phyloP scores from a whole-genome alignment of 30 jellyfish, hydroid and myxozoan species.

The Morbakka virulenta region DNA sequence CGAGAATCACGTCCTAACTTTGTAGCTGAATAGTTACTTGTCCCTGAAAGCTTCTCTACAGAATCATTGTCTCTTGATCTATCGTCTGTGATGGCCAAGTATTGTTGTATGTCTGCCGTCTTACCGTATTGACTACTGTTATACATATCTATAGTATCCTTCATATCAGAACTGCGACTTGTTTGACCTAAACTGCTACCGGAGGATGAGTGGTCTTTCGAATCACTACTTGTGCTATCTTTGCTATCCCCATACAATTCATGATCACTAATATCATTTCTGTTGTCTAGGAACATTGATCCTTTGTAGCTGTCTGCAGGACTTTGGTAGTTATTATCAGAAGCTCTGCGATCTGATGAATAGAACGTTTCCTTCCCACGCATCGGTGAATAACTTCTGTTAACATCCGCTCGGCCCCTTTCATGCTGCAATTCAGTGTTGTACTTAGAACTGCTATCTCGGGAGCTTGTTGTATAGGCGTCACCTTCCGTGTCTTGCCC shows the following conservation, averaged over 20 bases:
- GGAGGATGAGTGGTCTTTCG: background rate
- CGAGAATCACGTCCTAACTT: too few species aligned
- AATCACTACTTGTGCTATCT: background rate
- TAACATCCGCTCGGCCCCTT: background rate
- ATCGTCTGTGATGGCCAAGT: background rate
- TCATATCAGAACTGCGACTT: background rate
- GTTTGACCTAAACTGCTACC: background rate
- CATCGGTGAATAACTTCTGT: background rate
- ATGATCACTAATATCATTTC: background rate
- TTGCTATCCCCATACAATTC: background rate
- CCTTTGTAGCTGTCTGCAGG: background rate
- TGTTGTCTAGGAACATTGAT: background rate
- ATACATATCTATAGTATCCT: background rate
- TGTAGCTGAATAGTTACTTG: background rate
- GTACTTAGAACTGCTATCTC: background rate
- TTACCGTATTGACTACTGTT: background rate
- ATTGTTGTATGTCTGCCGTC: background rate
- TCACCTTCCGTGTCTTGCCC: too few species aligned
- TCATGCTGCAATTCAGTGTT: background rate
- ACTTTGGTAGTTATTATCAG: background rate
- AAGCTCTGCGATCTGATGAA: background rate
- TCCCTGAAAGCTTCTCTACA: background rate
- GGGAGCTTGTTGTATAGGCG: background rate
- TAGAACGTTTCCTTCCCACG: background rate
- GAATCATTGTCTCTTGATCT: background rate